Percentiles rank a stretch among this genome's conserved stretches.
Conservation (phyloP, 2,888 invertebrate species). For the Caenorhabditis doughertyi region DNA sequence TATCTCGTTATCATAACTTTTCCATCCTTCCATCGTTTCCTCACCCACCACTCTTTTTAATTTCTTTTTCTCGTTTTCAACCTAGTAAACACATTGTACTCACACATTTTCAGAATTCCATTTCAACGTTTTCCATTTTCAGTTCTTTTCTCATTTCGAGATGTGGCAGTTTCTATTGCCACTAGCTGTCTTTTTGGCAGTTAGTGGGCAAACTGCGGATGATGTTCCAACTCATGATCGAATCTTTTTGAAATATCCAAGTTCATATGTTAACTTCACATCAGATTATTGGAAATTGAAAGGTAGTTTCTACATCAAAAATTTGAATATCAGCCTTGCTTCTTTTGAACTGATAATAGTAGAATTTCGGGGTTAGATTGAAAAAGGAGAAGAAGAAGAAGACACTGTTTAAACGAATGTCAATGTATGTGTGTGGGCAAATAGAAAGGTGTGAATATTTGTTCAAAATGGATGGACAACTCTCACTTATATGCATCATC, state of each 20-base stretch:
- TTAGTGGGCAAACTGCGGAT: conserved; percentile 31
- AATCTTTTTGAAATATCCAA: conserved; percentile 64
- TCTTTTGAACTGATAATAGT: conserved; percentile 29
- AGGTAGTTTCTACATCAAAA: conserved; percentile 26
- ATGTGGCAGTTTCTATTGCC: conserved; percentile 30
- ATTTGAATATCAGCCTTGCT: neutral
- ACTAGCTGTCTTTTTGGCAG: conserved; percentile 36
- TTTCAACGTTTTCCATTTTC: too few species aligned
- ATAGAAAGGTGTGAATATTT: conserved; percentile 48
- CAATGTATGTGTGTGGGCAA: conserved; percentile 21
- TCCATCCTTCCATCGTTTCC: neutral
- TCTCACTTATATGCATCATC: conserved; percentile 37
- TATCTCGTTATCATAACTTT: conserved; percentile 23
- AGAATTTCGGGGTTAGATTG: conserved; percentile 9
- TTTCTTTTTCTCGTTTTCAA: conserved; percentile 19
- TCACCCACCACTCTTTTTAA: conserved; percentile 27
- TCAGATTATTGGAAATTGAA: conserved; percentile 67
- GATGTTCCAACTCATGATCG: conserved; percentile 29
- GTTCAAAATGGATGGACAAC: conserved; percentile 20
- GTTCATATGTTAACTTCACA: conserved; percentile 66
- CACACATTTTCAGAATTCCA: conserved; percentile 7
- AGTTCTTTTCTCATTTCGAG: neutral
- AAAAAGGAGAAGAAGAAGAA: neutral
- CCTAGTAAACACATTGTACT: conserved; percentile 21
- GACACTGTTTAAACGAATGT: conserved; percentile 25